Conservation (phyloP, 2,888 invertebrate species). For the Hirtodrosophila trivittata region DNA sequence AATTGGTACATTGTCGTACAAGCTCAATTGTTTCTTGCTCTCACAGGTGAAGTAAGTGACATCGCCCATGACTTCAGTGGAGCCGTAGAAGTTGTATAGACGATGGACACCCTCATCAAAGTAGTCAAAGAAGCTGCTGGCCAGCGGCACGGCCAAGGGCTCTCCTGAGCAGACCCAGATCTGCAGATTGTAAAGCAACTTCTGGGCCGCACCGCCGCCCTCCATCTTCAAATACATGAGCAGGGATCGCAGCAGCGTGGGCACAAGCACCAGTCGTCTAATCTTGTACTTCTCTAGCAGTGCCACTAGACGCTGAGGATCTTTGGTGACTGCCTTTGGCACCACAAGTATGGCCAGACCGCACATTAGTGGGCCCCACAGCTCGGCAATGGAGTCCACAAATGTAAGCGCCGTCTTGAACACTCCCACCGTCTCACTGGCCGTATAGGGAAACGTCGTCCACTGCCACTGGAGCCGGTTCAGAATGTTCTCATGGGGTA, state of each 20-base stretch:
- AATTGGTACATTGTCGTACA: slow-evolving; percentile 90
- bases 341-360: slow-evolving; percentile 89
- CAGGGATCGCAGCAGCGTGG: slow-evolving; percentile 91
- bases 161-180: slow-evolving; percentile 96
- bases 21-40: slow-evolving; percentile 86
- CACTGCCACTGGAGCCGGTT: slow-evolving; percentile 96
- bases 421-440: slow-evolving; percentile 88
- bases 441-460: slow-evolving; percentile 89
- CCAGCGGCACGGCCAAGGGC: slow-evolving; percentile 88
- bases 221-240: slow-evolving; percentile 89
- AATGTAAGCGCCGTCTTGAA: slow-evolving; percentile 97
- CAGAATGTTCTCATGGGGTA: slow-evolving; percentile 90
- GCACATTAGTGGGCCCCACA: slow-evolving; percentile 93
- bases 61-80: slow-evolving; percentile 96
- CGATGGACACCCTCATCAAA: slow-evolving; percentile 88
- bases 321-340: slow-evolving; percentile 89
- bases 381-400: slow-evolving; percentile 94
- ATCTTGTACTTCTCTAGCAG: slow-evolving; percentile 90
- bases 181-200: slow-evolving; percentile 86
- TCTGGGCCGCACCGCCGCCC: slow-evolving; percentile 82
- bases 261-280: slow-evolving; percentile 92
- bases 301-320: slow-evolving; percentile 90
- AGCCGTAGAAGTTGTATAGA: slow-evolving; percentile 95
- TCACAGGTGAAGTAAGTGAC: slow-evolving; percentile 91
- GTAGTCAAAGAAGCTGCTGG: slow-evolving; percentile 90